Evolutionary conservation across 1,140 invertebrate genomes (phyloP).

Genomic region (Cecropterus lyciades): DNA sequence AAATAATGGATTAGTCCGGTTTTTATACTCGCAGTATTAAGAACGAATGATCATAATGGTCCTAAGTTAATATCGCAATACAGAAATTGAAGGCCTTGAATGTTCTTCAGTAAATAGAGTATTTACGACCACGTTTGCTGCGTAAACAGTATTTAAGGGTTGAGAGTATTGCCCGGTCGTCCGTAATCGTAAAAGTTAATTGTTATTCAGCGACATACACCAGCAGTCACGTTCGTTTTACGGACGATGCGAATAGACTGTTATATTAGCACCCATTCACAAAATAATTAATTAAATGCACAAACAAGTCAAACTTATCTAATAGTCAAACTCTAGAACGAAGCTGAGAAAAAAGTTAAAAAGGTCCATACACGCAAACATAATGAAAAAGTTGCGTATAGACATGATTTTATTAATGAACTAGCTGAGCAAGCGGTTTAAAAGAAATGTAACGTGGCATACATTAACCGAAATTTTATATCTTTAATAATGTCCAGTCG

Average conservation of each 20-base stretch:
- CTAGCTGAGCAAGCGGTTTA: no score
- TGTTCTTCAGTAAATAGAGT: background rate
- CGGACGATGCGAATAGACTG: slow-evolving; percentile 55
- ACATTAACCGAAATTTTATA: no score
- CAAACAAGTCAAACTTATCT: slow-evolving; percentile 19
- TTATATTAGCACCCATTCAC: slow-evolving; percentile 58
- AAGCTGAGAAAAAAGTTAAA: no score
- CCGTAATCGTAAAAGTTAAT: slow-evolving; percentile 60
- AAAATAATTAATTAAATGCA: slow-evolving; percentile 40
- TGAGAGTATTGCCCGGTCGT: slow-evolving; percentile 44
- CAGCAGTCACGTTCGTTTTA: slow-evolving; percentile 57
- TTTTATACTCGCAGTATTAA: background rate
- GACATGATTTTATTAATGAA: no score
- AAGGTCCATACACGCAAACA: slow-evolving; percentile 8
- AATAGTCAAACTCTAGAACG: slow-evolving; percentile 1
- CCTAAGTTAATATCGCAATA: background rate
- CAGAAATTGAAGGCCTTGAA: background rate
- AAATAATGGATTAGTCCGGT: background rate
- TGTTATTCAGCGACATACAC: slow-evolving; percentile 57
- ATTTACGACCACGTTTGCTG: slow-evolving; percentile 19
- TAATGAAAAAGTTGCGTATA: background rate
- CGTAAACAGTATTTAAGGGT: slow-evolving; percentile 41
- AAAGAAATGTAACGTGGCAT: no score
- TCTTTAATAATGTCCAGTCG: no score
- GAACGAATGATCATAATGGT: no score